Evolutionary conservation across 2,113 vertebrate species (phyloP), one percentile per base, ranked within the genome.

Genomic region (Eonycteris spelaea): DNA sequence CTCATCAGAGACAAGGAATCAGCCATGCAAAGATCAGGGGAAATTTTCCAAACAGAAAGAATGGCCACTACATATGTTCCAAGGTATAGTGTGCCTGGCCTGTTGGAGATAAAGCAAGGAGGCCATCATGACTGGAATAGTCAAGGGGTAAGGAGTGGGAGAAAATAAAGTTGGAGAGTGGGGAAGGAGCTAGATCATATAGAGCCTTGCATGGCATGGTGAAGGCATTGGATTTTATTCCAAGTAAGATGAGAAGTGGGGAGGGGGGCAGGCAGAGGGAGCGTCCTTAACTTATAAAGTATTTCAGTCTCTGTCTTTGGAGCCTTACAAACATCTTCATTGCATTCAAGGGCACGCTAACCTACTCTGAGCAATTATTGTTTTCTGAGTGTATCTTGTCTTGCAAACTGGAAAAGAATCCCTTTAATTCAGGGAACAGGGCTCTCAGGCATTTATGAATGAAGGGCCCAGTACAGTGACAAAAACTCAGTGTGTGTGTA

Each of bases 1-100:
- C 70, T 90, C 67, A 95, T 59, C 65, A 89, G 45, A 97, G 80
- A 92, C 74, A 77, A 96, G 84, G 65, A 95, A 93, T 80, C 70
- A 87, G n/a, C 71, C 75, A 71, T 95, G 80, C 75, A 94, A 90
- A 95, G 57, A 95, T 53, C 4, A 28, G 73, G 87, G 55, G 67
- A 57, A 93, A 93, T 59, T 87, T 85, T 87, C 75, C n/a, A 84
- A 59, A 90, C 24, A 71, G 63, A 95, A 96, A 96, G 70, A 86
- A 92, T 77, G 71, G 43, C 24, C 8, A 15, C 12, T 40, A 33
- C 55, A 91, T 74, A 35, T 33, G 45, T 30, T 78, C 7, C 78
- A 93, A 80, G 61, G 53, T 65, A n/a, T 12, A 74, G 19, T 71
- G 9, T 35, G 43, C 74, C 83, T 95, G 86, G 51, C 53, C 83